A percentile compares a stretch with the other conserved stretches of the same genome.
Conservation (phyloP, 23 tunicate genomes). For the Trididemnum nubilum region DNA sequence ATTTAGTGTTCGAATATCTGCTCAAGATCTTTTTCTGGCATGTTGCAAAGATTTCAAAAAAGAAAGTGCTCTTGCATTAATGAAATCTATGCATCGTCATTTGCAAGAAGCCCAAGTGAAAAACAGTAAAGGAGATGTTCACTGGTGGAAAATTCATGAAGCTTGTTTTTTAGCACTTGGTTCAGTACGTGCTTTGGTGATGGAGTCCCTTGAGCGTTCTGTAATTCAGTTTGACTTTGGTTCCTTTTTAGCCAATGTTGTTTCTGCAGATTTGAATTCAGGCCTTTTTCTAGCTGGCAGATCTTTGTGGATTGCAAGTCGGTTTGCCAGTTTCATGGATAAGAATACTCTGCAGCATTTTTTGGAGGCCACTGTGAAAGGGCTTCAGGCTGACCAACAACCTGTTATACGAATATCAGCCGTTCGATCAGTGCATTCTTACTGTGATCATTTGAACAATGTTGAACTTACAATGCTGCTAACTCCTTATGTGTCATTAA, state of each 20-base stretch:
- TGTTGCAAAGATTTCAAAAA: slow-evolving; percentile 71
- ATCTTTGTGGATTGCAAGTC: slow-evolving; percentile 81
- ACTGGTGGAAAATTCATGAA: slow-evolving; percentile 92
- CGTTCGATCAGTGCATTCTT: slow-evolving; percentile 70
- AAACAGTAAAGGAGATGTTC: slow-evolving; percentile 43
- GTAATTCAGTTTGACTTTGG: slow-evolving; percentile 66
- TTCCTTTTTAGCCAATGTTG: slow-evolving; percentile 60
- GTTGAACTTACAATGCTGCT: slow-evolving; percentile 28
- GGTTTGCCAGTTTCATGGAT: slow-evolving; percentile 60
- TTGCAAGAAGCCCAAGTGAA: slow-evolving; percentile 49
- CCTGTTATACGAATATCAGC: slow-evolving; percentile 76
- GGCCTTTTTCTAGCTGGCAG: slow-evolving; percentile 69
- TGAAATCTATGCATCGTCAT: slow-evolving; percentile 66
- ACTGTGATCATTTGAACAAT: slow-evolving; percentile 66
- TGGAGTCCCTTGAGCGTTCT: slow-evolving; percentile 42
- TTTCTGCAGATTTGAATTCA: slow-evolving; percentile 49
- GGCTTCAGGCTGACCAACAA: slow-evolving; percentile 59
- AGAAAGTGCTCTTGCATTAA: slow-evolving; percentile 47
- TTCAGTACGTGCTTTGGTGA: slow-evolving; percentile 55
- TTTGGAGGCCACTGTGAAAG: slow-evolving; percentile 74
- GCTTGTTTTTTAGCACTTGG: slow-evolving; percentile 77
- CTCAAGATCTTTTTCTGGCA: slow-evolving; percentile 76
- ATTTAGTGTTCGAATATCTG: slow-evolving; percentile 82
- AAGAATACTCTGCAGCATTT: slow-evolving; percentile 53
- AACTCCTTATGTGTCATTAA: slow-evolving; percentile 40